Evolutionary conservation across 2,113 vertebrate genomes (phyloP), one percentile per base, ranked within the genome.

Genomic region (Lanius collurio): DNA sequence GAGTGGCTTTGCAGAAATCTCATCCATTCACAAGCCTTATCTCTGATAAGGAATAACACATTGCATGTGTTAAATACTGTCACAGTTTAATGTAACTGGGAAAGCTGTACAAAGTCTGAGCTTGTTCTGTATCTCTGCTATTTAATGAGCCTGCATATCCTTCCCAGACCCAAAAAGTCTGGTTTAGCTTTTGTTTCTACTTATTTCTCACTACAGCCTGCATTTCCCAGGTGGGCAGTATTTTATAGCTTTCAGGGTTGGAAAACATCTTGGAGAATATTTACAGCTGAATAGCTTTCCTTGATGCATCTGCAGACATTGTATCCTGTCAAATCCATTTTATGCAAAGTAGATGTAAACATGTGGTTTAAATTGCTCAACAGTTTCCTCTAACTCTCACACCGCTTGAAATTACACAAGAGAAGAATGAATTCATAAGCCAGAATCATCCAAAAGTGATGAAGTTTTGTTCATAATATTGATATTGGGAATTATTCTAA

Each of bases 281-380:
- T 96, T 94, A 70, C 85, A 92, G 92, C 90, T 86, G 79, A 69
- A 71, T 0, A 1, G 73, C 52, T 88, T 90, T 83, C 7, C 1
- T 26, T 92, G 90, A 92, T 46, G 83, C 82, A 96, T 94, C 93
- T 92, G 94, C 88, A 95, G 88, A 94, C 15, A 1, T 88, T 73
- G 74, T 86, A 44, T 37, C 90, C 53, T 90, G 85, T 93, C 94
- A 92, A 67, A 89, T 67, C 77, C 69, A 83, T 91, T 97, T 95
- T 87, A 96, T 96, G 96, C 95, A 97, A 97, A 97, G 53, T 81
- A 93, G 86, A 77, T 89, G 91, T 68, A 96, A 94, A 90, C 89
- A 83, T 93, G 93, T 92, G 91, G 94, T 94, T 96, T 90, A 83
- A 94, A 95, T 97, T 97, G 95, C 96, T 89, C 94, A 93, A 93